Base-by-base conservation (phyloP, 2,797 vertebrate species). In the Champsocephalus gunnari region DNA sequence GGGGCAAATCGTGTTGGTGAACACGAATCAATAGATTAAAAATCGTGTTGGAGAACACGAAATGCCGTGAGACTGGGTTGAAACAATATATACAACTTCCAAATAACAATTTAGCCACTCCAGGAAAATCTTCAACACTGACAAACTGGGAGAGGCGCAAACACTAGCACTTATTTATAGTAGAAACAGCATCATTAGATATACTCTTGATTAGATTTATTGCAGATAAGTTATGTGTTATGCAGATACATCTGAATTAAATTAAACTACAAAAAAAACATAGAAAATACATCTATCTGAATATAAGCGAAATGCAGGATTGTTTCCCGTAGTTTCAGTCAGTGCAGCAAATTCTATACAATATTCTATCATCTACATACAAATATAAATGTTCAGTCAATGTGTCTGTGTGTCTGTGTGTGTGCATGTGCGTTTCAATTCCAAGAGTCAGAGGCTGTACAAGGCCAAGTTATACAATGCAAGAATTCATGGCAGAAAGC, bases 401-500 rank as follows among this genome's bases (percentile, higher is more conserved):
- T 28, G 50, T 54, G 50, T 68, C 45, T 47, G 60, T 66, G 28
- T 68, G 44, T 69, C 45, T 61, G 28, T 50, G 66, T 51, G 34
- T 71, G 48, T 61, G 34, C 43, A 47, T 49, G 49, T 56, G 53
- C 70, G 41, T 66, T 53, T 64, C 13, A 53, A 70, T 80, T 81
- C 72, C 60, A 80, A 54, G 21, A 58, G 73, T 81, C 60, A 83
- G 85, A 73, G 76, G 76, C 73, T 75, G 63, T 67, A 51, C 63
- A 50, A 81, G 71, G 77, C 66, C 72, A 86, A 63, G 19, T 87
- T 80, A 88, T 79, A 91, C 82, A 89, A 85, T 79, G 75, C 56
- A 84, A 67, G 56, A 77, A 89, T 88, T 91, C 70, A 82, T 82
- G 65, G 71, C 70, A 80, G 78, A 50, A 48, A 69, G 59, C 79